Percentiles rank a stretch among this genome's conserved stretches.
Evolutionary conservation across 2,888 invertebrate genomes (phyloP).

Genomic region (Clitarchus hookeri): DNA sequence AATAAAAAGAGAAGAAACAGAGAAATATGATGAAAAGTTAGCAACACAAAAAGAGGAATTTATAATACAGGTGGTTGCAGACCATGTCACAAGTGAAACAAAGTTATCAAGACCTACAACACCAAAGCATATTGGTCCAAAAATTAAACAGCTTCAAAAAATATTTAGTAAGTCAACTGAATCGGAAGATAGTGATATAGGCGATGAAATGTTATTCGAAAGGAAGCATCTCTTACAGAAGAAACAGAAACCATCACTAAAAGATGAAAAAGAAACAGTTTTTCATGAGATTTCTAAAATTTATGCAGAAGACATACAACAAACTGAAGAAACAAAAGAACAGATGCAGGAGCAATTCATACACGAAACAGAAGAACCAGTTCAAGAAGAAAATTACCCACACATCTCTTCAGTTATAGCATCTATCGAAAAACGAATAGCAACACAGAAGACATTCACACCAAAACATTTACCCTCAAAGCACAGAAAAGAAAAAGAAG

Average conservation of each 20-base stretch:
- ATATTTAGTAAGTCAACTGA: conserved; percentile 54
- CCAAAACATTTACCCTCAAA: conserved; percentile 29
- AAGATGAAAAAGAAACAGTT: conserved; percentile 29
- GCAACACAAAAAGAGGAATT: conserved; percentile 19
- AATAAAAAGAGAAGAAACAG: background rate
- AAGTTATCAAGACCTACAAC: conserved; percentile 40
- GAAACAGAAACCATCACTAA: conserved; percentile 8
- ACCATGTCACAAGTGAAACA: conserved; percentile 34
- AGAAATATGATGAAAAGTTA: background rate
- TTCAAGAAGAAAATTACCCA: conserved; percentile 44
- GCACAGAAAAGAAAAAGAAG: conserved; percentile 32
- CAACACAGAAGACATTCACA: conserved; percentile 38
- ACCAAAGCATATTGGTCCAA: conserved; percentile 54
- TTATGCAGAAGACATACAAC: conserved; percentile 35
- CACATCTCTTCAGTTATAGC: conserved; percentile 51
- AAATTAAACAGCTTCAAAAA: conserved; percentile 58
- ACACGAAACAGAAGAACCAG: conserved; percentile 27
- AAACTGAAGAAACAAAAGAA: conserved; percentile 36
- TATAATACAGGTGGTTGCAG: background rate
- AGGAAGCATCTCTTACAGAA: background rate
- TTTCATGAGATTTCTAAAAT: conserved; percentile 29
- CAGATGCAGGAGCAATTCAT: conserved; percentile 34
- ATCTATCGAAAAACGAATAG: conserved; percentile 50
- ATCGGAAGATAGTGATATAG: conserved; percentile 48
- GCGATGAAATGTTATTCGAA: background rate